Percentiles rank a stretch among this genome's conserved stretches.
Conservation (phyloP, 2,113 vertebrate species). For the Asarcornis scutulata region DNA sequence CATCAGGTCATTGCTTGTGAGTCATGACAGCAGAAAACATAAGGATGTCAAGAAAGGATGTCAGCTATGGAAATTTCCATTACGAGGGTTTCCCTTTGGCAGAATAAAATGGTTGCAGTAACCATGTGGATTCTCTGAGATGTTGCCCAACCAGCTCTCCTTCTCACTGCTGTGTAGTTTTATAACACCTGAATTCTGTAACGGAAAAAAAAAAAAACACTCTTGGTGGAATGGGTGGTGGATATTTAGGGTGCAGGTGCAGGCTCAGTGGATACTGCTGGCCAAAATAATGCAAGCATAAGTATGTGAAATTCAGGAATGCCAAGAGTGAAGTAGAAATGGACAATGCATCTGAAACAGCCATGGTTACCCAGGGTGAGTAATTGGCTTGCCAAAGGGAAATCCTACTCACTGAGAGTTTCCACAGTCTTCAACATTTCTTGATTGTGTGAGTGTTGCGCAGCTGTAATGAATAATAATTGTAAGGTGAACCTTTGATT, state of each 20-base stretch:
- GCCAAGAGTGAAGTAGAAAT: not conserved
- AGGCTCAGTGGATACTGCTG: not conserved
- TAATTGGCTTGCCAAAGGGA: not conserved
- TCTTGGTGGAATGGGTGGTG: not conserved
- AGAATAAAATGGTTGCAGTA: conserved; percentile 8
- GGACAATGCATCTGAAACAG: not conserved
- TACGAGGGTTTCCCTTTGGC: conserved; percentile 20
- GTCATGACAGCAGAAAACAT: not conserved
- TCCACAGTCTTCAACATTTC: not conserved
- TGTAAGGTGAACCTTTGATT: conserved; percentile 1
- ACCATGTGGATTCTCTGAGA: not conserved
- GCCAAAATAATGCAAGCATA: not conserved
- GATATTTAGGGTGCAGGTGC: not conserved
- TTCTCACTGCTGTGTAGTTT: not conserved
- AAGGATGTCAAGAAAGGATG: conserved; percentile 29
- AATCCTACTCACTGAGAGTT: not conserved
- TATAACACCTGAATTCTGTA: not conserved
- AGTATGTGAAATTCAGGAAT: not conserved
- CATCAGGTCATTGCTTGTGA: conserved; percentile 25
- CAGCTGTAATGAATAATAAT: conserved; percentile 1
- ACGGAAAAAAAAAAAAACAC: not conserved
- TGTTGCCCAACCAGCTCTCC: not conserved
- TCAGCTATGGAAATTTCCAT: conserved; percentile 62
- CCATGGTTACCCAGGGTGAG: not conserved
- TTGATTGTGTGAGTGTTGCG: not conserved